Base-by-base conservation (phyloP, 2,797 vertebrate species). In the Peromyscus nudipes region DNA sequence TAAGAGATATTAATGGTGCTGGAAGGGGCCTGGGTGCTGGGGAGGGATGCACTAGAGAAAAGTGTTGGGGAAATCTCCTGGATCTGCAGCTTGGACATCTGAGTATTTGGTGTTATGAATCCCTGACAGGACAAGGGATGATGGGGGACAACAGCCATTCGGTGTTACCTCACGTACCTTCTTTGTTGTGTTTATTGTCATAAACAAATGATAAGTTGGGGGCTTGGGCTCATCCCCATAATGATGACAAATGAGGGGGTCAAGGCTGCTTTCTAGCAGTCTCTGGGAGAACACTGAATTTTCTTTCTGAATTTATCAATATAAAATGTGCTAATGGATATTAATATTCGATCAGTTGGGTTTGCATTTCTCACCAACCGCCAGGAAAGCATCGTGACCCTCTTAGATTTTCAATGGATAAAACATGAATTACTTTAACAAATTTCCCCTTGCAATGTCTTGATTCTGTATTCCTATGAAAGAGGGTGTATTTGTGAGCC, bases 251-350 rank as follows among this genome's bases (percentile, higher is more conserved):
- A 97, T 97, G 97, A 96, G 90, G 62, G 97, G 89, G 65, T 49
- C 57, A 79, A 89, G 96, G 93, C 77, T 46, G 80, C 97, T 96
- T 96, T 67, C 94, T 84, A 92, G 97, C 89, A 95, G 83, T 85
- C 97, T 96, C 83, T 0, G 17, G 82, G 83, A 97, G 67, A 95
- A 73, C 52, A 69, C 89, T 1, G 92, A 94, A 96, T 94, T 89
- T 95, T 46, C 87, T 95, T 73, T 88, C 87, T 87, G 96, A 97
- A 97, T 97, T 97, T 97, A 97, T 98, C 97, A 96, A 73, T 95
- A 97, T 95, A 96, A 97, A 96, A 91, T 62, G 83, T 34, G 25
- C 96, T 97, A 97, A 98, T 96, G 97, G 97, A 96, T 98, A 97
- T 97, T 97, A 96, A 97, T 97, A 98, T 96, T 96, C 86, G 97